Conservation (phyloP, 2,888 invertebrate species). For the Ophioninae sp. region DNA sequence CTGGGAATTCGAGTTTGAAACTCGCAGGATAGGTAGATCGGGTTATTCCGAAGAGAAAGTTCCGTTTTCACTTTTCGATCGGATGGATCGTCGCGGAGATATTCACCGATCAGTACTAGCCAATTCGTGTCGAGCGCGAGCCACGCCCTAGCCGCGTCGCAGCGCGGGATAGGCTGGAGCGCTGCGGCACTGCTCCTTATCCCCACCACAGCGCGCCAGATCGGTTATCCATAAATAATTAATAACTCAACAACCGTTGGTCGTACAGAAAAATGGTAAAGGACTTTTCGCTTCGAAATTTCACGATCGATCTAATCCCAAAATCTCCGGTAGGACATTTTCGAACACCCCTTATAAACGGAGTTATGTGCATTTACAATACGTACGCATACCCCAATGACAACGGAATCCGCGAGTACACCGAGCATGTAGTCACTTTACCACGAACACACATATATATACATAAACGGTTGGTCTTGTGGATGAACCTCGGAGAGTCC, state of each 20-base stretch:
- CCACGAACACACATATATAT: not conserved
- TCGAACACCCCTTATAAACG: not conserved
- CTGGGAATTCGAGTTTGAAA: not conserved
- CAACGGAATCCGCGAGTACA: slow-evolving; percentile 16
- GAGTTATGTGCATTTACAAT: not conserved
- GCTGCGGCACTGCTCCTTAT: not conserved
- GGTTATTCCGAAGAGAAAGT: not conserved
- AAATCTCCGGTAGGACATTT: not conserved
- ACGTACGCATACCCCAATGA: slow-evolving; percentile 12
- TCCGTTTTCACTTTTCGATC: no score
- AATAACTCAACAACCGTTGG: not conserved
- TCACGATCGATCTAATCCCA: not conserved
- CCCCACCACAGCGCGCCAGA: not conserved
- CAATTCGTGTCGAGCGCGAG: not conserved
- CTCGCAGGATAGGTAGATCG: not conserved
- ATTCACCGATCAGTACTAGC: not conserved
- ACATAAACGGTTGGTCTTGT: not conserved
- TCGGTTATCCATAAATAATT: slow-evolving; percentile 1
- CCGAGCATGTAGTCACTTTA: not conserved
- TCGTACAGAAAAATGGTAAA: not conserved
- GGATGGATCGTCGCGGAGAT: not conserved
- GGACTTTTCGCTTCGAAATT: slow-evolving; percentile 6
- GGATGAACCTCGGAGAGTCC: slow-evolving; percentile 28
- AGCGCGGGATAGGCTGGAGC: not conserved
- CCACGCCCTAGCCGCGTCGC: not conserved